Evolutionary conservation across 1,140 invertebrate genomes (phyloP).

Genomic region (Akabosia matsudoensis): DNA sequence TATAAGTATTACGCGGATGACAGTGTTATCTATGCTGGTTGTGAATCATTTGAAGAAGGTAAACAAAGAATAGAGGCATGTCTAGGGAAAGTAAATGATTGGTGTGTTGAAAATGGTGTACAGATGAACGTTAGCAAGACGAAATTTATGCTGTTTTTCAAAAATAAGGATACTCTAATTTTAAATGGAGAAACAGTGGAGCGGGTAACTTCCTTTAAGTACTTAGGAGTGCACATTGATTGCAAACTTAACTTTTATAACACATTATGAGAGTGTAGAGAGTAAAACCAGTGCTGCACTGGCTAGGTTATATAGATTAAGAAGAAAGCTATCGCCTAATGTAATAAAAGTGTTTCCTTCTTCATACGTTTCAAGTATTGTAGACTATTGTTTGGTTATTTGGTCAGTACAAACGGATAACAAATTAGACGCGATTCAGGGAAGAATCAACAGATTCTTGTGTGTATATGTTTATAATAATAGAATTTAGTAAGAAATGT

Average conservation of each 20-base stretch:
- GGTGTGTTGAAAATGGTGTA: slow-evolving; percentile 16
- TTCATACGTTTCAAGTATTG: not conserved
- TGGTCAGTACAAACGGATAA: not conserved
- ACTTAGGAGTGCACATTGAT: slow-evolving; percentile 3
- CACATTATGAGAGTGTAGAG: not conserved
- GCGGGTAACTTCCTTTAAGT: too few relatives aligned
- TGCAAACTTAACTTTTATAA: not conserved
- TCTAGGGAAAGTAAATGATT: not conserved
- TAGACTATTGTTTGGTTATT: not conserved
- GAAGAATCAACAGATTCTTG: not conserved
- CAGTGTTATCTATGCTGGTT: slow-evolving; percentile 34
- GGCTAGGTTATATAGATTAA: not conserved
- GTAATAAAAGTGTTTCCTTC: not conserved
- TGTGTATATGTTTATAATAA: not conserved
- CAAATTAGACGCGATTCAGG: not conserved
- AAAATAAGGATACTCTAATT: not conserved
- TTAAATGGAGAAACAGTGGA: not conserved
- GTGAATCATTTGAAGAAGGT: not conserved
- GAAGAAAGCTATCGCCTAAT: not conserved
- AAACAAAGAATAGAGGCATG: not conserved
- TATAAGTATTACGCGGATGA: slow-evolving; percentile 48
- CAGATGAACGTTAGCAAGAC: too few relatives aligned
- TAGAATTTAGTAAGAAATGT: not conserved
- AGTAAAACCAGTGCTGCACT: not conserved
- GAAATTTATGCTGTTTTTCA: not conserved